Base-by-base conservation (phyloP, 2,113 vertebrate species). In the Piprites chloris region DNA sequence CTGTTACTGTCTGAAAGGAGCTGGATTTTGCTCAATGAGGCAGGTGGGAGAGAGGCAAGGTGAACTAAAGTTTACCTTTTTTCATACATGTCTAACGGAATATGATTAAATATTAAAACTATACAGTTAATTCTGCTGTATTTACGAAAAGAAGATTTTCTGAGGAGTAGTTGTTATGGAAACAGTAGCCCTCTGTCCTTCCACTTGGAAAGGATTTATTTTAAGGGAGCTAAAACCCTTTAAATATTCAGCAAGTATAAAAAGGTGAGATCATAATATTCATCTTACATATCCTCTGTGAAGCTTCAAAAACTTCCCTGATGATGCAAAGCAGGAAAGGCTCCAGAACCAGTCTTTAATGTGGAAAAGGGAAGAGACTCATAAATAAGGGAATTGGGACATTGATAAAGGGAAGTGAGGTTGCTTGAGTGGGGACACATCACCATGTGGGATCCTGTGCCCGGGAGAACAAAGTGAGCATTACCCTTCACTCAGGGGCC, bases 181-280 rank as follows among this genome's bases (percentile, higher is more conserved):
- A 97, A 98, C 97, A 89, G 96, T 86, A 88, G 96, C 91, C 95
- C 96, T 96, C 97, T 97, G 97, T 97, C 97, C 96, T 95, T 90
- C 90, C 78, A 68, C 56, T 75, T 69, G 71, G 93, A 94, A 82
- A 90, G 75, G 90, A 91, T 92, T 95, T 96, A 96, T 97, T 97
- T 97, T 94, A 95, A 93, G 87, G 88, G 82, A 97, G 94, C 90
- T 81, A 59, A 93, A 95, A 95, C 52, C 78, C 82, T 93, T 97
- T 97, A 97, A 96, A 97, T 97, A 97, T 95, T 95, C 95, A 93
- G 49, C 72, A 73, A 67, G 85, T 91, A 90, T 92, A 90, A 96
- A 94, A 89, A 96, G 93, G 90, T 82, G 95, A 97, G 91, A 73
- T 91, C 65, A 73, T 87, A 90, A 81, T 83, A 61, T 77, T 84